These are phyloP conservation scores for Clanis bilineata DNA, from an alignment of 2,888 invertebrate genomes.

Conservation along the genomic window DNA sequence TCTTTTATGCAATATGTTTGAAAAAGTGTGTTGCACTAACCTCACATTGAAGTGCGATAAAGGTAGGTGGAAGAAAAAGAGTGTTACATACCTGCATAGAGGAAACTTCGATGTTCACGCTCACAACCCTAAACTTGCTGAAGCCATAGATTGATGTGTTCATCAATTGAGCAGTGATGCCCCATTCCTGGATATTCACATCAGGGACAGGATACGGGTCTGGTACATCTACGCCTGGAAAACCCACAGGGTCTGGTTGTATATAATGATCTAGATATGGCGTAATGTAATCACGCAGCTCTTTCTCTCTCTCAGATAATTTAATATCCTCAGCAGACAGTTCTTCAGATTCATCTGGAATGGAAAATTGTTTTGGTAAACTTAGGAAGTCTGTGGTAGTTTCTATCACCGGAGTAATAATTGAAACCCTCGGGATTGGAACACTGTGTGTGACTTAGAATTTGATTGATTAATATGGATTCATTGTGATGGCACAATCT, in stretches of 20 bases:
- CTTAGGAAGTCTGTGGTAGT: no score
- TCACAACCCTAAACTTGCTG: slow-evolving; percentile 88
- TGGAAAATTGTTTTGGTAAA: background rate
- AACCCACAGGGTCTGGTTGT: slow-evolving; percentile 89
- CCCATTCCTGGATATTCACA: slow-evolving; percentile 86
- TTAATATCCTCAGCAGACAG: slow-evolving; percentile 31
- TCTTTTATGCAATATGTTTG: no score
- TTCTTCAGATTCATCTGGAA: slow-evolving; percentile 39
- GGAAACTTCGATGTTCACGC: slow-evolving; percentile 87
- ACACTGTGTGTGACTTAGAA: no score
- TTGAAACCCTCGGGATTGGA: no score
- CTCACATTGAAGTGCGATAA: no score
- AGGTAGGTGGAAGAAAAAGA: no score
- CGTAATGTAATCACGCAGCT: slow-evolving; percentile 87
- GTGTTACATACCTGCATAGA: slow-evolving; percentile 84
- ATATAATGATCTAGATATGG: slow-evolving; percentile 90
- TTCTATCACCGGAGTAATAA: no score
- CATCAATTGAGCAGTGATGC: slow-evolving; percentile 87
- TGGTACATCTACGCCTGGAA: slow-evolving; percentile 90
- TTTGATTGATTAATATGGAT: no score
- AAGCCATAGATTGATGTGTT: slow-evolving; percentile 88
- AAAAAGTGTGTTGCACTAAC: no score
- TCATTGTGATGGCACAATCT: no score
- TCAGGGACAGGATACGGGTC: slow-evolving; percentile 92
- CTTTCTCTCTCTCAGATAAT: slow-evolving; percentile 80